Conservation (phyloP, 2,888 invertebrate genomes). For the Hanleya hanleyi region DNA sequence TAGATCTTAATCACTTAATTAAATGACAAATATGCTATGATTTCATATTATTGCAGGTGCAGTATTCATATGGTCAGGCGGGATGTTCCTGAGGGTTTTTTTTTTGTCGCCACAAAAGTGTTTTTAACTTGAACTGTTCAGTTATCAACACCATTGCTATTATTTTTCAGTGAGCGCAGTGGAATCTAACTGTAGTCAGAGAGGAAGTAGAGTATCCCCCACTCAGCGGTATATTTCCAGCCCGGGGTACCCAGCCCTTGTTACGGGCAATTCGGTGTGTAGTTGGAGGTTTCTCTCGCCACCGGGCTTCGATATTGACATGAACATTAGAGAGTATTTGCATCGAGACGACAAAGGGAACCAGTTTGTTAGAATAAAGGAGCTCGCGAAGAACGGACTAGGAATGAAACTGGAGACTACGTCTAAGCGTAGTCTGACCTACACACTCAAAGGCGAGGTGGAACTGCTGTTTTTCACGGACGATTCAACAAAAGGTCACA, state of each 20-base stretch:
- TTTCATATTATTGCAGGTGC: too few relatives aligned
- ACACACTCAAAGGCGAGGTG: not conserved
- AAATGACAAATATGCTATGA: too few relatives aligned
- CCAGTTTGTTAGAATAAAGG: not conserved
- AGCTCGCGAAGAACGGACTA: not conserved
- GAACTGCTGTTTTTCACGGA: not conserved
- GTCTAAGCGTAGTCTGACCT: not conserved
- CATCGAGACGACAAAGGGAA: not conserved
- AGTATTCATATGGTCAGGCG: too few relatives aligned
- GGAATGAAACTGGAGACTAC: not conserved
- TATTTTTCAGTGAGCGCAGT: not conserved
- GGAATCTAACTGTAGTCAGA: not conserved
- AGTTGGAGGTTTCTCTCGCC: not conserved
- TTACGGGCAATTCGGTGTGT: not conserved
- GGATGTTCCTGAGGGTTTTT: too few relatives aligned
- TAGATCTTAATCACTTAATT: too few relatives aligned
- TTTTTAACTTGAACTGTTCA: too few relatives aligned
- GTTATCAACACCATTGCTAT: too few relatives aligned
- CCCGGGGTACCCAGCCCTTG: constrained; percentile 6
- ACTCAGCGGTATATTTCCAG: not conserved
- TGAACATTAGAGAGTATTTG: not conserved
- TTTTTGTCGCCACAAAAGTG: too few relatives aligned
- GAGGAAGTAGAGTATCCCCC: not conserved
- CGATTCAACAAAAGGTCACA: not conserved
- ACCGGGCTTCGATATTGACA: not conserved